Evolutionary conservation across 2,113 vertebrate species (phyloP), one percentile per base, ranked within the genome.

Genomic region (Amphilophus citrinellus): DNA sequence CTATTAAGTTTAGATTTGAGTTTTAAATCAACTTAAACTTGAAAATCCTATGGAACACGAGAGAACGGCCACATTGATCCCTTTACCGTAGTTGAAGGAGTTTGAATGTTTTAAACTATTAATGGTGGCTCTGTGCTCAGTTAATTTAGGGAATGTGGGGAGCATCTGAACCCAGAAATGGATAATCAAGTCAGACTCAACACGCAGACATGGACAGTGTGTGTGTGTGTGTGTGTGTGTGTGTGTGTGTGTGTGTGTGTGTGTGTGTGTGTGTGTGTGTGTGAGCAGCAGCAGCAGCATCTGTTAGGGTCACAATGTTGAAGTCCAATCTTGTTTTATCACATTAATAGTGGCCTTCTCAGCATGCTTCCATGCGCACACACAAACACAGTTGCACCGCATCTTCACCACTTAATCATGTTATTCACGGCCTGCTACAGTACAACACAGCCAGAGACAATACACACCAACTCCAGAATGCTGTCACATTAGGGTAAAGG

Each of bases 251-350:
- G 35, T 37, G 35, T 37, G 35, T 37, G 35, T 8, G 35, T 8
- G 35, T 37, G 37, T 37, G 37, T 9, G 37, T 37, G 37, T 10
- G 10, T 35, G 76, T 47, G 47, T 53, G 47, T n/a, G n/a, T n/a
- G n/a, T n/a, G n/a, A n/a, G n/a, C n/a, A 58, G 65, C 24, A 17
- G 65, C 44, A 79, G 32, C 5, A 84, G 65, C 84, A 92, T 84
- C 75, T 88, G 86, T 77, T 47, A 66, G 65, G 86, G 84, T 86
- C 82, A 86, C 61, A 80, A 82, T 57, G 79, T 79, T 83, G 14
- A 83, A 77, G 76, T 87, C 87, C 86, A 86, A 86, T 91, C 79
- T 79, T 63, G 62, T 89, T 91, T 91, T 88, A 89, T 91, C 87
- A 80, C 90, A 91, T 91, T 88, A 93, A 91, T 85, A 78, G 86